These are phyloP conservation scores for Liparis tanakae DNA, from an alignment of 2,797 vertebrate genomes.

Conservation along the genomic window DNA sequence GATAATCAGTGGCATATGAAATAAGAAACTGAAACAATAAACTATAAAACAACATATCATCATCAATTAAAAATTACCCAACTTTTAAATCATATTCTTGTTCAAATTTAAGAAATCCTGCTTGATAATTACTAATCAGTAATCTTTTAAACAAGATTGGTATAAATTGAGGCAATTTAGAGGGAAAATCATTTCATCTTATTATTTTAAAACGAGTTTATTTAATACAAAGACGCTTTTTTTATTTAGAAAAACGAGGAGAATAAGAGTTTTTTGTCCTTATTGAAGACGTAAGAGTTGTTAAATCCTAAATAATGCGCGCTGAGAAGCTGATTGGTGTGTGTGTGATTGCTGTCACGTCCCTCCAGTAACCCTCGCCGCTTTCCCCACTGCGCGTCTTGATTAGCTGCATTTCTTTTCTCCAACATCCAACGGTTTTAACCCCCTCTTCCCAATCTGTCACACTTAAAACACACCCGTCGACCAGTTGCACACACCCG, in stretches of 20 bases:
- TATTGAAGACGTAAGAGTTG: background rate
- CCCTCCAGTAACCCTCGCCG: constrained; percentile 66
- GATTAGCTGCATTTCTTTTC: constrained; percentile 73
- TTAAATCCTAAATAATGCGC: constrained; percentile 25
- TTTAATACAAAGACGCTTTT: background rate
- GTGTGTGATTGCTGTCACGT: constrained; percentile 63
- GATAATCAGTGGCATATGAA: background rate
- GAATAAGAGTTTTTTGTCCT: background rate
- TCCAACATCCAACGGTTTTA: constrained; percentile 88
- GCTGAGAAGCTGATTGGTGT: constrained; percentile 37
- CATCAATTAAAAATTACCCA: background rate
- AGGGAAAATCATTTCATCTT: background rate
- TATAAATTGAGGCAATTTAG: background rate
- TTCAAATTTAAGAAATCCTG: background rate
- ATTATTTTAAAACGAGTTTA: background rate
- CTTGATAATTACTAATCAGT: background rate
- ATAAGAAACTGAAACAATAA: background rate
- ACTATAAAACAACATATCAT: background rate
- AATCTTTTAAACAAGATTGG: background rate
- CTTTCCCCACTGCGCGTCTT: constrained; percentile 71
- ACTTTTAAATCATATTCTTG: background rate
- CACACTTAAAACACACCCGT: constrained; percentile 84
- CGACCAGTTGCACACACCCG: constrained; percentile 89
- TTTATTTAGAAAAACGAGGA: background rate
- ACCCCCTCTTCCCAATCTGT: constrained; percentile 90